Evolutionary conservation across 2,113 vertebrate genomes (phyloP).

Genomic region (Anthoscopus minutus): DNA sequence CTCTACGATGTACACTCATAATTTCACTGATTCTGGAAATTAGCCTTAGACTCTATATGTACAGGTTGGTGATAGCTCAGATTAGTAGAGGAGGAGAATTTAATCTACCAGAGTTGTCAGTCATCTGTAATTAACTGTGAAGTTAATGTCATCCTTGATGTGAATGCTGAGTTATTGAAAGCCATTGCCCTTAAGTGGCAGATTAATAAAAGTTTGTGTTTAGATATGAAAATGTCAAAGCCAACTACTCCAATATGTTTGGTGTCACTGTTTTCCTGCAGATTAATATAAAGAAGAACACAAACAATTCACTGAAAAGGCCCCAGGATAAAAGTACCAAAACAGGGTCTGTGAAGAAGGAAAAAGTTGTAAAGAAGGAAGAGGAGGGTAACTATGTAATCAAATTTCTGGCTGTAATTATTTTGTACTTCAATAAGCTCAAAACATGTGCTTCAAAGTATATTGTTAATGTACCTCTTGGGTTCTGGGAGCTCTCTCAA

Average conservation of each 20-base stretch:
- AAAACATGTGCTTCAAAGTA: not conserved
- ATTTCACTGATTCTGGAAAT: not conserved
- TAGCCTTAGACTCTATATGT: not conserved
- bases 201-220: not conserved
- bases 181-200: not conserved
- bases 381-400: constrained; percentile 74
- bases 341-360: constrained; percentile 87
- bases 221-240: not conserved
- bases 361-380: constrained; percentile 76
- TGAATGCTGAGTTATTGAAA: not conserved
- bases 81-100: not conserved
- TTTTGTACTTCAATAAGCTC: not conserved
- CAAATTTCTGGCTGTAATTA: not conserved
- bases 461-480: not conserved
- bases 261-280: constrained; percentile 47
- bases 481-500: not conserved
- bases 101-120: not conserved
- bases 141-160: not conserved
- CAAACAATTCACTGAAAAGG: constrained; percentile 84
- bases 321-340: constrained; percentile 79
- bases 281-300: constrained; percentile 80
- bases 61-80: not conserved
- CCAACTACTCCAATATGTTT: not conserved
- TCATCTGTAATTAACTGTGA: not conserved
- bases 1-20: not conserved